Conservation (phyloP, 1,140 invertebrate species). For the Cylas formicarius region DNA sequence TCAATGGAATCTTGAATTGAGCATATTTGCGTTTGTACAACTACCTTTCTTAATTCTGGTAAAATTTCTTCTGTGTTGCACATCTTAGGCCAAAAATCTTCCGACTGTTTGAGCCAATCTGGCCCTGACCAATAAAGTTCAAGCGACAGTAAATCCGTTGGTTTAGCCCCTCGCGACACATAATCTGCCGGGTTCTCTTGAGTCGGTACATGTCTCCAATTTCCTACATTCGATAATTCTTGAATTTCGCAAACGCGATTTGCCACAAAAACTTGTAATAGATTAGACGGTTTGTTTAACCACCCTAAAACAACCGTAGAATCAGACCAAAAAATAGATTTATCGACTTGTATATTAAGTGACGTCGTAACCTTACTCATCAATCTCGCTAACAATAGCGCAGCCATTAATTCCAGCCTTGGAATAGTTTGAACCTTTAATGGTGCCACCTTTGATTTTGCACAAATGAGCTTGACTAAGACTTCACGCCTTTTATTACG, state of each 20-base stretch:
- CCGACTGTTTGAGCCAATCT: too few relatives aligned
- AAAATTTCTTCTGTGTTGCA: too few relatives aligned
- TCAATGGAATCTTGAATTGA: too few relatives aligned
- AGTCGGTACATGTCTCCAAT: conserved; percentile 38
- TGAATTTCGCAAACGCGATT: conserved; percentile 38
- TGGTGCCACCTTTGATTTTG: conserved; percentile 39
- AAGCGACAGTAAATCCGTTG: conserved; percentile 21
- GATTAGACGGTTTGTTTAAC: conserved; percentile 24
- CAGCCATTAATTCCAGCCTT: conserved; percentile 35
- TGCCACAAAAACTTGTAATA: conserved; percentile 33
- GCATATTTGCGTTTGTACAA: too few relatives aligned
- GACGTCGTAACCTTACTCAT: conserved; percentile 15
- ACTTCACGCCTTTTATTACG: conserved; percentile 9
- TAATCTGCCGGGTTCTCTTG: conserved; percentile 42
- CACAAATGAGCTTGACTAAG: conserved; percentile 19
- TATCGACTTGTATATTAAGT: conserved; percentile 9
- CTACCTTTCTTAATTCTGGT: too few relatives aligned
- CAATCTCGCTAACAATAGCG: conserved; percentile 31
- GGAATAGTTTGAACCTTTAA: conserved; percentile 33
- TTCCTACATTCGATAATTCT: conserved; percentile 23
- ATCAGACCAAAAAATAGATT: conserved; percentile 15
- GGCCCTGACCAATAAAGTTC: too few relatives aligned
- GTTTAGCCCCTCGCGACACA: conserved; percentile 37
- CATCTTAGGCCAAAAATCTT: too few relatives aligned
- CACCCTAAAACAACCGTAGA: conserved; percentile 25